Evolutionary conservation across 1,140 invertebrate genomes (phyloP), one percentile per base, ranked within the genome.

Genomic region (Drosophila athabasca): DNA sequence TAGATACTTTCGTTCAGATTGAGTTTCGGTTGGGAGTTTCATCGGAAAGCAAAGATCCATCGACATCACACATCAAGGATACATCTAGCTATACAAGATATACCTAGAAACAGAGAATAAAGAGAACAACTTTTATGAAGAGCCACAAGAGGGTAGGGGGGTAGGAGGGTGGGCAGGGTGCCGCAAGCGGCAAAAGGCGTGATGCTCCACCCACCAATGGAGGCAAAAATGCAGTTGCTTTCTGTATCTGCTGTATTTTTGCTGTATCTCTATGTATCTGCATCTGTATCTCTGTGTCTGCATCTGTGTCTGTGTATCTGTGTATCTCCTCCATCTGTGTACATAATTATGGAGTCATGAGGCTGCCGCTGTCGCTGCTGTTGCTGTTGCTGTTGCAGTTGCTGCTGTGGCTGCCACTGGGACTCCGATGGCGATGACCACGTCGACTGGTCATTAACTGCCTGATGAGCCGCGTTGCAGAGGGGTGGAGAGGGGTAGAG

Each of bases 331-430:
- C 11, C 11, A 46, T 43, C 26, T 44, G 51, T 71, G 55, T 60
- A 71, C 70, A 82, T 87, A 87, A 87, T 87, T 87, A 87, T 88
- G 83, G 79, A 85, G 78, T 79, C 74, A 73, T 74, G 74, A 74
- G 39, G 69, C 52, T 65, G 71, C 29, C 29, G 29, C 29, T 35
- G 29, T 8, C 29, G 29, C 29, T 31, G 29, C 29, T 7, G 29
- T 7, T 29, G 6, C 29, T 8, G 29, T 7, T 31, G 29, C 29
- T 7, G 69, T n/a, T n/a, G n/a, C n/a, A n/a, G n/a, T n/a, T n/a
- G n/a, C 52, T 61, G 66, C 31, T 9, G 31, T 8, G 3, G 31
- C 31, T 58, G 80, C 66, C 54, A 61, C 77, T 62, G 82, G 35
- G 35, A 39, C 35, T 39, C 61, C 76, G 66, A 81, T 81, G 82